Evolutionary conservation across 1,140 invertebrate species (phyloP).

Genomic region (Scaptomyza hsui): DNA sequence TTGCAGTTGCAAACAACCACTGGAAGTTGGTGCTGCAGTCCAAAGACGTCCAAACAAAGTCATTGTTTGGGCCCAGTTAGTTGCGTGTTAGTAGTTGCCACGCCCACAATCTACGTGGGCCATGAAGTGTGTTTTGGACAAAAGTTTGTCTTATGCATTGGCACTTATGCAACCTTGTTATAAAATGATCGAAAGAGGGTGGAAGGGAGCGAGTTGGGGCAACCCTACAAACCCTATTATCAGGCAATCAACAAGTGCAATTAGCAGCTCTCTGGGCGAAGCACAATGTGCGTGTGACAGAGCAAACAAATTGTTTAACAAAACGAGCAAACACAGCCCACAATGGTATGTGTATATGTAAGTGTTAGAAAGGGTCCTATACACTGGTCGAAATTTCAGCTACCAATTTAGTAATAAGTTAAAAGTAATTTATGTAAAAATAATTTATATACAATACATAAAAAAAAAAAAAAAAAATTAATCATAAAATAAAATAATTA

Average conservation of each 20-base stretch:
- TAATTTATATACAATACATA: no score
- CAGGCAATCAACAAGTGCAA: conserved; percentile 78
- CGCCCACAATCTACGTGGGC: conserved; percentile 46
- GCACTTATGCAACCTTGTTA: conserved; percentile 62
- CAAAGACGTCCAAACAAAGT: conserved; percentile 32
- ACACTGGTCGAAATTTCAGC: conserved; percentile 6
- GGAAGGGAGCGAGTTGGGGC: conserved; percentile 17
- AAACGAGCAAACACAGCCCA: conserved; percentile 45
- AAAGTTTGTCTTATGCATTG: conserved; percentile 73
- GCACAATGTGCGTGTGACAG: conserved; percentile 76
- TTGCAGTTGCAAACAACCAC: conserved; percentile 3
- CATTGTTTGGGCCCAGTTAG: conserved; percentile 33
- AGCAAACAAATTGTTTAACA: conserved; percentile 76
- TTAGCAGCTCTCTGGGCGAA: conserved; percentile 65
- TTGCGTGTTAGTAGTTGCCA: conserved; percentile 63
- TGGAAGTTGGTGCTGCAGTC: conserved; percentile 10
- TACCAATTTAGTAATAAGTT: no score
- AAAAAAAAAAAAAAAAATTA: no score
- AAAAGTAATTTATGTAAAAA: no score
- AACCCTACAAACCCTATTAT: conserved; percentile 75
- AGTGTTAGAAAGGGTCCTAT: background rate
- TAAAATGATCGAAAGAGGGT: background rate
- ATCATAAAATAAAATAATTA: no score
- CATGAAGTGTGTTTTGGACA: conserved; percentile 30
- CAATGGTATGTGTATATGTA: conserved; percentile 39